phyloP scores from a whole-genome alignment of 2,888 invertebrate genomes.

The Exephanes ischioxanthus region DNA sequence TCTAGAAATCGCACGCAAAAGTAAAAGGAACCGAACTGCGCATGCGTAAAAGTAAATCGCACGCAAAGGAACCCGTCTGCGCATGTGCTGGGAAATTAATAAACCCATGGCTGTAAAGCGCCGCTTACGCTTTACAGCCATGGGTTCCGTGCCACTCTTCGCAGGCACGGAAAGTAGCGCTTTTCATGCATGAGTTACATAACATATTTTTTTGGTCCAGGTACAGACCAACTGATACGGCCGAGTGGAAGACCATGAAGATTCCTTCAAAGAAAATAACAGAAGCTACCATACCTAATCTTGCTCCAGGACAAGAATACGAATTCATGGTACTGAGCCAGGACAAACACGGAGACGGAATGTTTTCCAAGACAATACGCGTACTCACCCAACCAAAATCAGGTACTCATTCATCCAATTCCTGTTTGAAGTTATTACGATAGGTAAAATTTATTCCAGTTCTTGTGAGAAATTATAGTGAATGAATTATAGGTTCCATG shows the following conservation, averaged over 20 bases:
- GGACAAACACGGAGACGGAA: slow-evolving; percentile 94
- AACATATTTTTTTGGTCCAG: slow-evolving; percentile 74
- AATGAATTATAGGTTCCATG: slow-evolving; percentile 69
- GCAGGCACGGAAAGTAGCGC: no score
- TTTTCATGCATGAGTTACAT: no score
- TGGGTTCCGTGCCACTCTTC: no score
- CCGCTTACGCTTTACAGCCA: no score
- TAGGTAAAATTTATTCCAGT: neutral
- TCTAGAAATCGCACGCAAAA: no score
- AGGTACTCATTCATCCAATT: slow-evolving; percentile 45
- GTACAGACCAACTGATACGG: slow-evolving; percentile 90
- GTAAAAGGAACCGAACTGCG: no score
- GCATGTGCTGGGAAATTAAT: no score
- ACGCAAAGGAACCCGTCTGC: no score
- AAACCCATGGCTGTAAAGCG: no score
- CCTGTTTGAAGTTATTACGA: neutral
- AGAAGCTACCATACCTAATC: slow-evolving; percentile 92
- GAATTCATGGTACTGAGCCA: slow-evolving; percentile 96
- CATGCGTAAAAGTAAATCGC: no score
- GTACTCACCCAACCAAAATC: slow-evolving; percentile 89
- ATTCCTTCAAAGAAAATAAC: slow-evolving; percentile 90
- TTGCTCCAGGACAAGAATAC: slow-evolving; percentile 92
- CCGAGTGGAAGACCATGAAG: slow-evolving; percentile 94
- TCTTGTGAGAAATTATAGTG: slow-evolving; percentile 8
- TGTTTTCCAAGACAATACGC: slow-evolving; percentile 94